Evolutionary conservation across 2,888 invertebrate species (phyloP).

Genomic region (Caenorhabditis sinica): DNA sequence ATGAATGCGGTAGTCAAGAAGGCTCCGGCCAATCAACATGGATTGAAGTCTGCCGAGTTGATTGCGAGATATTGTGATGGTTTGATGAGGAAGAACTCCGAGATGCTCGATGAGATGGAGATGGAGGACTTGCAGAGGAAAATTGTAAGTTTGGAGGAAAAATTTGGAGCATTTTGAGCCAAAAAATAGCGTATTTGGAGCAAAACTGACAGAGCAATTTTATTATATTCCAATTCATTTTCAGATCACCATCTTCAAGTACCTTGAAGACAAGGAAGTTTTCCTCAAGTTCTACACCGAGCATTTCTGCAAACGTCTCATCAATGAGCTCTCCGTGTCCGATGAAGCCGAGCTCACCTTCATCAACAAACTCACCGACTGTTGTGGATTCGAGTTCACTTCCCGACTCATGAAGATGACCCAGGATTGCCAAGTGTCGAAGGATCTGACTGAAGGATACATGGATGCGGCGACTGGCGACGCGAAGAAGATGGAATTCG

Average conservation of each 20-base stretch:
- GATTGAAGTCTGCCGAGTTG: slow-evolving; percentile 90
- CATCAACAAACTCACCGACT: slow-evolving; percentile 98
- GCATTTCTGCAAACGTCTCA: slow-evolving; percentile 95
- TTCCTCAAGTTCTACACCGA: slow-evolving; percentile 99
- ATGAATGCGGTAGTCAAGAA: slow-evolving; percentile 84
- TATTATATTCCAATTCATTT: slow-evolving; percentile 77
- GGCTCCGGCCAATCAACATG: slow-evolving; percentile 87
- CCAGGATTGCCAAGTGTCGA: slow-evolving; percentile 98
- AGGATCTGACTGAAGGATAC: slow-evolving; percentile 84
- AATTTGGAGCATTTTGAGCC: too few species aligned
- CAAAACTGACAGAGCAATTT: too few species aligned
- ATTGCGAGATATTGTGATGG: slow-evolving; percentile 97
- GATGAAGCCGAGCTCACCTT: slow-evolving; percentile 99
- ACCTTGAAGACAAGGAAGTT: slow-evolving; percentile 99
- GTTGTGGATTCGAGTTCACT: slow-evolving; percentile 99
- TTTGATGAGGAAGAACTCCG: slow-evolving; percentile 95
- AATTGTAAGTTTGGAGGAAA: slow-evolving; percentile 88
- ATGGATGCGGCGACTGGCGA: slow-evolving; percentile 6
- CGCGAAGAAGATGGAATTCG: background rate
- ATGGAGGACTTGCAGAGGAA: slow-evolving; percentile 98
- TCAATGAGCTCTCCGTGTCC: slow-evolving; percentile 97
- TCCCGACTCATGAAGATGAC: slow-evolving; percentile 99
- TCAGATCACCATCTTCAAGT: slow-evolving; percentile 99
- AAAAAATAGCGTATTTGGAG: too few species aligned
- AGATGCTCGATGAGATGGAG: slow-evolving; percentile 98